Conservation (phyloP, 2,113 vertebrate genomes). For the Irena cyanogastra region DNA sequence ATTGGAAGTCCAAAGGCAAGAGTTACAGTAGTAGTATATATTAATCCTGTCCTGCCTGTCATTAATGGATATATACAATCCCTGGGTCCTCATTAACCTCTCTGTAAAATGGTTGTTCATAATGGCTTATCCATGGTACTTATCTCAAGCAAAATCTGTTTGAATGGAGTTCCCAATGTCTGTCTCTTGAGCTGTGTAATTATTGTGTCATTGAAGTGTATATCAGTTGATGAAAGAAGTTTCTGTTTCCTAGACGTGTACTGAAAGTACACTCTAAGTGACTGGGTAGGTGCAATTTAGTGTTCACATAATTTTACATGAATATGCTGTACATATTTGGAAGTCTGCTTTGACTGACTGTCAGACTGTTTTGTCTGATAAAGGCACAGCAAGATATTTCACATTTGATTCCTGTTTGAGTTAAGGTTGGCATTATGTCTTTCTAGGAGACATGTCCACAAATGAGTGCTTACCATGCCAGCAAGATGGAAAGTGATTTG, state of each 20-base stretch:
- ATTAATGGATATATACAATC: neutral
- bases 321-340: neutral
- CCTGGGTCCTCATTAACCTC: neutral
- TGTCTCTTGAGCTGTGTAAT: neutral
- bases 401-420: neutral
- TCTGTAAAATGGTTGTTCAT: neutral
- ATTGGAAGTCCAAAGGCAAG: neutral
- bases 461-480: neutral
- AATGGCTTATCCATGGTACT: neutral
- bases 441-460: neutral
- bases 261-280: neutral
- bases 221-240: neutral
- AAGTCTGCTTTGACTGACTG: neutral
- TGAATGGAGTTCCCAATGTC: neutral
- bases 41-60: neutral
- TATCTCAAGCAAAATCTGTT: neutral
- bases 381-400: neutral
- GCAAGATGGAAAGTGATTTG: neutral
- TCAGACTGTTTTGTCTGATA: neutral
- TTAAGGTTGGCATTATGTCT: neutral
- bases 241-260: neutral
- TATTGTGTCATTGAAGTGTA: neutral
- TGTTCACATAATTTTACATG: neutral
- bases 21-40: accelerated
- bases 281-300: neutral